These are phyloP conservation scores for Monochamus alternatus DNA, from an alignment of 2,888 invertebrate species.

Conservation along the genomic window DNA sequence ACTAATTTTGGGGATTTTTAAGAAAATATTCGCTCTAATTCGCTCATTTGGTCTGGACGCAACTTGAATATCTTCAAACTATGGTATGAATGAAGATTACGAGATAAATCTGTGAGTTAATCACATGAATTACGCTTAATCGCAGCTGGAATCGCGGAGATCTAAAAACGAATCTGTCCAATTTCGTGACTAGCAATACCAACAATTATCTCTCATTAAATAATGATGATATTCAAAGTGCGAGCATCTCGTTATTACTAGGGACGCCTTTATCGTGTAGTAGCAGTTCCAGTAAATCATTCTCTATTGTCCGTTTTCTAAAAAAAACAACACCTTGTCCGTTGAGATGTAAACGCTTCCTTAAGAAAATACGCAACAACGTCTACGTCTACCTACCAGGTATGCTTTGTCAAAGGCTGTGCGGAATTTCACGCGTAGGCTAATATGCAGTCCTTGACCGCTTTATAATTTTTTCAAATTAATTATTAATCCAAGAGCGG, in stretches of 20 bases:
- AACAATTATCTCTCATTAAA: constrained; percentile 1
- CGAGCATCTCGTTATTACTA: not conserved
- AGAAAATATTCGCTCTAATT: no score
- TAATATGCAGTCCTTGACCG: constrained; percentile 20
- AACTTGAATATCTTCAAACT: no score
- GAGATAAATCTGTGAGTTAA: not conserved
- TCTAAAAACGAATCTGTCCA: not conserved
- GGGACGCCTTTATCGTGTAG: not conserved
- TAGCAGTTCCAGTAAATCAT: not conserved
- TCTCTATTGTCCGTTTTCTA: not conserved
- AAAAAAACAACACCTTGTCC: not conserved
- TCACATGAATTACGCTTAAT: not conserved
- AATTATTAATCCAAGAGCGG: not conserved
- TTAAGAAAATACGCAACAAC: constrained; percentile 18
- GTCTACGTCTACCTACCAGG: constrained; percentile 23
- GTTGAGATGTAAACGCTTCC: constrained; percentile 3
- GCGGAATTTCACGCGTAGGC: constrained; percentile 26
- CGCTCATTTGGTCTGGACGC: no score
- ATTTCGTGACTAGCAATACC: not conserved
- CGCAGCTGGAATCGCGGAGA: not conserved
- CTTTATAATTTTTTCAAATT: constrained; percentile 14
- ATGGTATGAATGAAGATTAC: not conserved
- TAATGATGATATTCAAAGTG: not conserved
- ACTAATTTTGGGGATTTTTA: no score
- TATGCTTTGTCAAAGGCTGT: constrained; percentile 19